Percentiles rank a stretch among this genome's conserved stretches.
Conservation (phyloP, 2,888 invertebrate species). For the Volucella bombylans region DNA sequence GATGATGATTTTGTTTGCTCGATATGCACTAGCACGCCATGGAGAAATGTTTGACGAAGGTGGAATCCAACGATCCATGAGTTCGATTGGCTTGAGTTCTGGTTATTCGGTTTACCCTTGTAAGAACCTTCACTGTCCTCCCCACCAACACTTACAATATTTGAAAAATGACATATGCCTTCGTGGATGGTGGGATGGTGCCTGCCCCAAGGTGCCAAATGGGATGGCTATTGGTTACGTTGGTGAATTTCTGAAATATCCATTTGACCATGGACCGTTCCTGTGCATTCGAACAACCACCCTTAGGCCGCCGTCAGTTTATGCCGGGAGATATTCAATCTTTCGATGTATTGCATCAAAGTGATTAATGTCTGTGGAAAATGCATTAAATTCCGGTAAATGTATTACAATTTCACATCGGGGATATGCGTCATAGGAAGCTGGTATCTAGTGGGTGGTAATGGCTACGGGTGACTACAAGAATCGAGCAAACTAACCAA, state of each 20-base stretch:
- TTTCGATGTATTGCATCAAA: conserved; percentile 78
- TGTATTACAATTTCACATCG: conserved; percentile 81
- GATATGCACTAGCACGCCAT: conserved; percentile 66
- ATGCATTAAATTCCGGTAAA: conserved; percentile 82
- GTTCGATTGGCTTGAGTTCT: conserved; percentile 37
- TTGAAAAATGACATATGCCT: conserved; percentile 74
- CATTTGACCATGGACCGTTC: conserved; percentile 50
- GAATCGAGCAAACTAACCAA: background rate
- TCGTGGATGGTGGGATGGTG: background rate
- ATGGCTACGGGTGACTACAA: conserved; percentile 5
- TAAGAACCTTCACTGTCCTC: conserved; percentile 44
- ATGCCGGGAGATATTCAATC: conserved; percentile 70
- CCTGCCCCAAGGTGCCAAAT: background rate
- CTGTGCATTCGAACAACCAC: conserved; percentile 21
- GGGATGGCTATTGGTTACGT: conserved; percentile 63
- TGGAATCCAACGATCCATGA: conserved; percentile 71
- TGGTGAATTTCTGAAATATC: conserved; percentile 67
- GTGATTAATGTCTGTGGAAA: conserved; percentile 82
- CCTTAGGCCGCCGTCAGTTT: background rate
- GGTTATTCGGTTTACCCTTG: conserved; percentile 38
- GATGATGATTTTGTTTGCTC: conserved; percentile 69
- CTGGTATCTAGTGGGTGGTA: conserved; percentile 13
- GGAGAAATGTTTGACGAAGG: conserved; percentile 64
- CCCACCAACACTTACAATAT: conserved; percentile 69
- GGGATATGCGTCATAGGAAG: conserved; percentile 68